Evolutionary conservation across 2,797 vertebrate species (phyloP), one percentile per base, ranked within the genome.

Genomic region (Austrolebias charrua): DNA sequence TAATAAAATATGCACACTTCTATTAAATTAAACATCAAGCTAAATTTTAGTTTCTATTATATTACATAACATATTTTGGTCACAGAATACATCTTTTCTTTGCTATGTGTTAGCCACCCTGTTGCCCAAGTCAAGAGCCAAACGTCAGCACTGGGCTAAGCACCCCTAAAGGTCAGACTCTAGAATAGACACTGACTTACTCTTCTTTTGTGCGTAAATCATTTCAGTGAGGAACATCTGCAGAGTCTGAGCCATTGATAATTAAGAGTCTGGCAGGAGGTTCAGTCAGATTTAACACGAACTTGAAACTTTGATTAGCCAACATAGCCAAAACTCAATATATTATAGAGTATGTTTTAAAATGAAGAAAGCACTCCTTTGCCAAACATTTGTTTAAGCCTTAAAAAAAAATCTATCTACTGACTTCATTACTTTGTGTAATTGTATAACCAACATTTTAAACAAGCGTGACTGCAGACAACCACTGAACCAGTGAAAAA

Each of bases 391-490:
- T 69, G 60, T 75, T 75, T 75, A 24, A 19, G 19, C 63, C 63
- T 76, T 8, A 24, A 24, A 24, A 24, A 24, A 24, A 80, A 81
- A 72, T 78, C 72, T 68, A 83, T 74, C 58, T 40, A 46, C 54
- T 74, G 69, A 72, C 52, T 73, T 66, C 72, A 40, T 75, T 70
- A 60, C 76, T 69, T 74, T 13, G 31, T 60, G 57, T 31, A 46
- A 75, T n/a, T n/a, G n/a, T n/a, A n/a, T 50, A 44, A 60, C 65
- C 73, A 78, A 74, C 43, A 24, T 61, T 29, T 33, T 79, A 65
- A 71, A 80, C 66, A 76, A 83, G 72, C 63, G 56, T 58, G 68
- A 79, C 57, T 79, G 75, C 76, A 73, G 60, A 68, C 31, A 63
- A 70, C 61, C 55, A 72, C 55, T 48, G 29, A 62, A 62, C 65